Base-by-base conservation (phyloP, 2,113 vertebrate genomes). In the Calyptomena viridis region DNA sequence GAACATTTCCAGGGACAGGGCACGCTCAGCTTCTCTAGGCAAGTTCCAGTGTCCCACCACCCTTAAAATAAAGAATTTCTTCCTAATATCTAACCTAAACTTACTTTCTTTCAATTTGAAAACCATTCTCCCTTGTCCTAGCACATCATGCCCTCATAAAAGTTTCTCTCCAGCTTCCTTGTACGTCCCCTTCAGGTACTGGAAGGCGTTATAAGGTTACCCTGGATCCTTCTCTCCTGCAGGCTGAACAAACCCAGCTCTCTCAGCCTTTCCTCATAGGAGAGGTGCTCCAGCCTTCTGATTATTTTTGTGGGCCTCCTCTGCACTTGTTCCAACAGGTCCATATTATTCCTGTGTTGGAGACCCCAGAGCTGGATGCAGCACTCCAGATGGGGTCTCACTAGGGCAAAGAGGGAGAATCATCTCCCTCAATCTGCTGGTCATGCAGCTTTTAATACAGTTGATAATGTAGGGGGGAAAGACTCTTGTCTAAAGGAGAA, bases 121-220 rank as follows among this genome's bases (percentile, higher is more conserved):
- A 76, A 21, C 12, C 35, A 33, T 49, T 55, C 10, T 35, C 7
- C 8, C 27, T 49, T 69, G 47, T 37, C 47, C 47, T 83, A 47
- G 23, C 25, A 69, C n/a, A 55, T 35, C 0, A 0, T 55, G 22
- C 31, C 55, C 79, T 42, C 40, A 21, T 11, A 62, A 69, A n/a
- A 76, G 47, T 12, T 53, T 83, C 35, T 63, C 31, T 56, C 17
- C 35, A 49, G 3, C 40, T 47, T 62, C 40, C 14, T 28, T 49
- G 17, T 19, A 49, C 17, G 18, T 23, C 40, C 47, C 27, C 21
- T 62, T 83, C 47, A 42, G 46, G 42, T 42, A 55, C 17, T 42
- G 30, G 17, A 27, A 49, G 75, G 18, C 55, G 21, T 14, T 31
- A 18, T 33, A 37, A 24, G 12, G 35, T 56, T 40, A 69, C 18